Evolutionary conservation across 2,888 invertebrate species (phyloP).

Genomic region (Eumerus sabulonum): DNA sequence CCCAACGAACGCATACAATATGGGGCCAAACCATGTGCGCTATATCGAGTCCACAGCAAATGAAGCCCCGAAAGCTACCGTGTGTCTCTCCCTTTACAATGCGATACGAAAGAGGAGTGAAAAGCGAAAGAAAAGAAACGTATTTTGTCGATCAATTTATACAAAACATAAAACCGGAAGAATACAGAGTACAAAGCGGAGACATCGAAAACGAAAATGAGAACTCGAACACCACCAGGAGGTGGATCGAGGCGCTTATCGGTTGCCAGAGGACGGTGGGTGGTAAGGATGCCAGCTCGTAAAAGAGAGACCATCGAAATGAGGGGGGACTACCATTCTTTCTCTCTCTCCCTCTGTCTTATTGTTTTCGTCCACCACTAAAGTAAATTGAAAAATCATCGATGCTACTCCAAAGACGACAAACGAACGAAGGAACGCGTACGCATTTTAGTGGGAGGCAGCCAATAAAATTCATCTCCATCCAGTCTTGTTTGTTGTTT

Average conservation of each 20-base stretch:
- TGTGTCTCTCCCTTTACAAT: constrained; percentile 4
- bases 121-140: constrained; percentile 35
- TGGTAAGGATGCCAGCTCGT: too few relatives aligned
- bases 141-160: constrained; percentile 42
- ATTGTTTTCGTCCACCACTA: too few relatives aligned
- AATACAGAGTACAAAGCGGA: constrained; percentile 54
- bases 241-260: background rate
- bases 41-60: constrained; percentile 41
- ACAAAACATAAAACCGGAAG: constrained; percentile 61
- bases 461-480: constrained; percentile 36
- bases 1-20: constrained; percentile 26
- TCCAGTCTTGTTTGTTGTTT: constrained; percentile 26
- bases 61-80: constrained; percentile 64
- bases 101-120: constrained; percentile 34
- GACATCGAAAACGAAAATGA: background rate
- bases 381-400: constrained; percentile 56
- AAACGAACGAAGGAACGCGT: constrained; percentile 13
- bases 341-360: constrained; percentile 9
- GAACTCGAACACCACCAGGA: background rate
- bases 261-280: too few relatives aligned
- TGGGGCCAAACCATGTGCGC: constrained; percentile 31
- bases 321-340: constrained; percentile 28
- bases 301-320: background rate
- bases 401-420: constrained; percentile 17
- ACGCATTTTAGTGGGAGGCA: constrained; percentile 49